Evolutionary conservation across 2,113 vertebrate species (phyloP).

Genomic region (Sialia sialis): DNA sequence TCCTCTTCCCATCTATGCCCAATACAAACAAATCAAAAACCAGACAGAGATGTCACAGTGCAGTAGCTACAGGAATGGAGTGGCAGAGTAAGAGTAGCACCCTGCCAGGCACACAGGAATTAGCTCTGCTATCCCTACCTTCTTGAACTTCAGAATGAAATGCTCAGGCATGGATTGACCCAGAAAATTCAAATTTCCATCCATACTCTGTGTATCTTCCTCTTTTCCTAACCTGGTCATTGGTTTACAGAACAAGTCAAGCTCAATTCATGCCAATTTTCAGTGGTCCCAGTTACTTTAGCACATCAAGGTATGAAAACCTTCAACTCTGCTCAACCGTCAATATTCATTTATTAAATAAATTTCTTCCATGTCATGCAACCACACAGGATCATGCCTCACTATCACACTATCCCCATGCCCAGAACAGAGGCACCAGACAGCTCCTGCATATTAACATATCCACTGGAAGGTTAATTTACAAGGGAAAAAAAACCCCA

Average conservation of each 20-base stretch:
- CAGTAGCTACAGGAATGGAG: not conserved
- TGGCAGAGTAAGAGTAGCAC: not conserved
- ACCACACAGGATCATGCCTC: not conserved
- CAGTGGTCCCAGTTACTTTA: not conserved
- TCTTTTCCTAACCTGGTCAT: not conserved
- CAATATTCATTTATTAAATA: not conserved
- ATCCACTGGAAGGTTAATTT: not conserved
- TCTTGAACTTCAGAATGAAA: not conserved
- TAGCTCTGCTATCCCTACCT: not conserved
- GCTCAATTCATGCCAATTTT: not conserved
- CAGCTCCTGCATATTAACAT: not conserved
- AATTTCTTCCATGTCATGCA: not conserved
- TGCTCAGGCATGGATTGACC: not conserved
- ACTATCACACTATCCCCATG: not conserved
- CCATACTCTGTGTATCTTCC: not conserved
- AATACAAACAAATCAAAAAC: not conserved
- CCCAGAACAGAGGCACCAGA: not conserved
- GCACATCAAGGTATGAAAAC: not conserved
- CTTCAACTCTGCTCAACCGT: not conserved
- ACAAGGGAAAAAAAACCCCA: not conserved
- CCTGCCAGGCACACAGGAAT: not conserved
- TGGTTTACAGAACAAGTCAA: not conserved
- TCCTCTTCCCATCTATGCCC: not conserved
- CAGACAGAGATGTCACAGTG: accelerated
- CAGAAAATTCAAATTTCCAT: not conserved